Evolutionary conservation across 2,113 vertebrate genomes (phyloP), one percentile per base, ranked within the genome.

Genomic region (Oncorhynchus mykiss): DNA sequence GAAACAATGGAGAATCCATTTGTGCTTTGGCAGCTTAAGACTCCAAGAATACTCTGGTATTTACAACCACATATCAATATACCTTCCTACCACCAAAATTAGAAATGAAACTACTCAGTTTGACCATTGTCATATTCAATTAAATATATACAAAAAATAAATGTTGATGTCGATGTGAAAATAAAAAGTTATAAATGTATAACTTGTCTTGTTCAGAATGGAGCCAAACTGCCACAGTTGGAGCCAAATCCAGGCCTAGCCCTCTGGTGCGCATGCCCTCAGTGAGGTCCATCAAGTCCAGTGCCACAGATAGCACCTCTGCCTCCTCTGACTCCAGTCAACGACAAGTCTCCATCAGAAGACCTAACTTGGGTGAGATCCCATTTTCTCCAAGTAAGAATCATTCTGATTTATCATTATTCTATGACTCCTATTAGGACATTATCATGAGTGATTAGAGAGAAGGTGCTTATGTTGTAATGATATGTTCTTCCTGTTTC

Each of bases 21-120:
- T 98, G 24, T 95, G 94, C 75, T 94, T 93, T 9, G 91, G 94
- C 29, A 90, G 88, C 74, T 92, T 94, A 71, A 68, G 6, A 39
- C 91, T 93, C 70, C 91, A 89, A 29, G 92, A 95, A 76, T 95
- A 95, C 77, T 95, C 93, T 70, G 95, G 96, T 99, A 93, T 29
- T 16, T 34, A 59, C 20, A 5, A 6, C 7, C 45, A 51, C 69
- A 73, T 25, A 39, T n/a, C 64, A 8, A 51, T 18, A 49, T 16
- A 45, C 39, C 31, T 34, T 34, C 31, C 31, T 45, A 45, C 34
- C 34, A 39, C 34, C 34, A 8, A 39, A 9, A 39, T 39, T 6
- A 2, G 34, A 39, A 39, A 39, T 34, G 6, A 34, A 34, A 34
- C 4, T 34, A 34, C 6, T 34, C 34, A 34, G 34, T 7, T 34